These are phyloP conservation scores for Buphagus erythrorhynchus DNA, from an alignment of 2,797 vertebrate genomes.

Conservation along the genomic window DNA sequence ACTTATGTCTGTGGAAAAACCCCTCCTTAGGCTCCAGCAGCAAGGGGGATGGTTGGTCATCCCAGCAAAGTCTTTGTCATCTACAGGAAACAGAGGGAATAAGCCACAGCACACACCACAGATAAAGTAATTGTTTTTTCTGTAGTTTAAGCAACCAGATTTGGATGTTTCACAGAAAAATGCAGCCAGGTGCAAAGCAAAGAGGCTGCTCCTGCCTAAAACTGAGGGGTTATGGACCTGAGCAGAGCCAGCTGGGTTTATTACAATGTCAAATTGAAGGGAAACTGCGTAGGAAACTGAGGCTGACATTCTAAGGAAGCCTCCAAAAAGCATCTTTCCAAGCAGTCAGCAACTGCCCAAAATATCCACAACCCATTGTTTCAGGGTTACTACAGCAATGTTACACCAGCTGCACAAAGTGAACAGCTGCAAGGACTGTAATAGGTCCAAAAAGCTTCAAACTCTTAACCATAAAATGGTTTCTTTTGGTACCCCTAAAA, in stretches of 20 bases:
- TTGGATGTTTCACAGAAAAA: not conserved
- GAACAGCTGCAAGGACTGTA: not conserved
- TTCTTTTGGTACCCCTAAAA: not conserved
- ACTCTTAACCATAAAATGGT: not conserved
- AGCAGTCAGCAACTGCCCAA: not conserved
- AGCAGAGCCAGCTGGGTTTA: not conserved
- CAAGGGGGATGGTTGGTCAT: not conserved
- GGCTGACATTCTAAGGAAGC: not conserved
- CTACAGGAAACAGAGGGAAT: not conserved
- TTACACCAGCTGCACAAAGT: not conserved
- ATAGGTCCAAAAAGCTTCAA: not conserved
- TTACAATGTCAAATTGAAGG: not conserved
- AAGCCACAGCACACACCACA: rapidly evolving
- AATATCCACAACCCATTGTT: not conserved
- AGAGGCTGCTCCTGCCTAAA: not conserved
- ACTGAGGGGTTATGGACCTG: rapidly evolving
- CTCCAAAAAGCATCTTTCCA: not conserved
- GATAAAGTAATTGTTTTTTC: not conserved
- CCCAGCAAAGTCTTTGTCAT: not conserved
- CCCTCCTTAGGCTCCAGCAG: not conserved
- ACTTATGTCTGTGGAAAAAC: not conserved
- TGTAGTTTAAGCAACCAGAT: not conserved
- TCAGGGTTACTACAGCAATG: not conserved
- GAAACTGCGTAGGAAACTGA: not conserved
- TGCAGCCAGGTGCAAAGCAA: not conserved